Evolutionary conservation across 2,888 invertebrate genomes (phyloP).

Genomic region (Netelia fuscicornis): DNA sequence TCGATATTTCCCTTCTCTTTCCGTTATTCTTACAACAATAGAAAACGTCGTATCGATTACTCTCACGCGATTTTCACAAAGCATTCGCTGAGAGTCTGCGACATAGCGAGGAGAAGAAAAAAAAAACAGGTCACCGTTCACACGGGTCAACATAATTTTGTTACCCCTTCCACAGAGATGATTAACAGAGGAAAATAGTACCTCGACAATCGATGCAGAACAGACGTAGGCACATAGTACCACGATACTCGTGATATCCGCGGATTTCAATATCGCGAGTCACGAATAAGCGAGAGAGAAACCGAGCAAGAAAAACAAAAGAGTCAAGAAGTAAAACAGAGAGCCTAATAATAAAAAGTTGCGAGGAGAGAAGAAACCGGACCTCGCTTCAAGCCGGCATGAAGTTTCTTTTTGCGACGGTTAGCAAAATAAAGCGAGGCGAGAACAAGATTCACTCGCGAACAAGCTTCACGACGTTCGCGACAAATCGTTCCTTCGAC

Average conservation of each 20-base stretch:
- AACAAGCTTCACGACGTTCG: constrained; percentile 40
- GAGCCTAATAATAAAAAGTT: constrained; percentile 11
- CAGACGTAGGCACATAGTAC: constrained; percentile 86
- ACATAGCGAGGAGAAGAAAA: not conserved
- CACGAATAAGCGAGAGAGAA: constrained; percentile 14
- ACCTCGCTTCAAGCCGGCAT: constrained; percentile 26
- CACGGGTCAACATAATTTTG: constrained; percentile 1
- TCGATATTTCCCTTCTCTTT: too few species aligned
- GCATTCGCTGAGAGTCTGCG: not conserved
- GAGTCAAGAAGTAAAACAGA: not conserved
- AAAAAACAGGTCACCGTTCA: not conserved
- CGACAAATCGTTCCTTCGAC: constrained; percentile 50
- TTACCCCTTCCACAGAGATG: not conserved
- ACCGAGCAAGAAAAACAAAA: constrained; percentile 6
- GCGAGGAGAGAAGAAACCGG: constrained; percentile 15
- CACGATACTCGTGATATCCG: constrained; percentile 67
- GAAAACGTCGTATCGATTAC: too few species aligned
- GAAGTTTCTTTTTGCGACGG: constrained; percentile 21
- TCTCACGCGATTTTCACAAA: too few species aligned
- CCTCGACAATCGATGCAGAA: constrained; percentile 87
- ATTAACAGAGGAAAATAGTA: constrained; percentile 73
- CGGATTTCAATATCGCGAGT: constrained; percentile 60
- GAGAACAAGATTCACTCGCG: constrained; percentile 51
- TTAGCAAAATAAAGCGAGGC: constrained; percentile 18
- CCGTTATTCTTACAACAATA: too few species aligned